A percentile compares a stretch with the other conserved stretches of the same genome.
Evolutionary conservation across 2,113 vertebrate species (phyloP).

Genomic region (Corythornis vintsioides): DNA sequence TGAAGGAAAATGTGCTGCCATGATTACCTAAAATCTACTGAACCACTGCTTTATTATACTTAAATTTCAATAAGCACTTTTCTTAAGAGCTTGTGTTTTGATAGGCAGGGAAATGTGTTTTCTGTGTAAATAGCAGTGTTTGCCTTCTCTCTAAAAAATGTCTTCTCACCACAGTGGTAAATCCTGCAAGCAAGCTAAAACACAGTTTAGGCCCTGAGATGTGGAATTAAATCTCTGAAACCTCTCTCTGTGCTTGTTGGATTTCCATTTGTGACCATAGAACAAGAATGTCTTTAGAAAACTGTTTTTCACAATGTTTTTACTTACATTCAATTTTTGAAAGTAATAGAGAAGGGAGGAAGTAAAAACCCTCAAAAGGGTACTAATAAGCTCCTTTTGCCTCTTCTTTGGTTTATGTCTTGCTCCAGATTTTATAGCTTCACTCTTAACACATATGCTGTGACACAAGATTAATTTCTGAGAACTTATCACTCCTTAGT

Average conservation of each 20-base stretch:
- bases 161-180: constrained; percentile 22
- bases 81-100: constrained; percentile 18
- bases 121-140: constrained; percentile 40
- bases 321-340: not conserved
- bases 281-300: not conserved
- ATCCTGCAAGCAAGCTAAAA: constrained; percentile 1
- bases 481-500: not conserved
- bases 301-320: not conserved
- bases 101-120: constrained; percentile 8
- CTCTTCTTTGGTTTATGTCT: not conserved
- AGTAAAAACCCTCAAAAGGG: not conserved
- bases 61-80: constrained; percentile 41
- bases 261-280: not conserved
- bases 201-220: not conserved
- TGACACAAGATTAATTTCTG: not conserved
- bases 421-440: not conserved
- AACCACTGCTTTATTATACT: constrained; percentile 17
- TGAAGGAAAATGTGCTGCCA: constrained; percentile 15
- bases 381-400: not conserved
- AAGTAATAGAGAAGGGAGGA: not conserved
- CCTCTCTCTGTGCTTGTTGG: not conserved
- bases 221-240: not conserved
- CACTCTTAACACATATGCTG: not conserved
- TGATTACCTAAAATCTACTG: constrained; percentile 28
- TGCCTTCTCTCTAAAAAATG: constrained; percentile 6